Evolutionary conservation across 2,113 vertebrate species (phyloP).

Genomic region (Apodemus speciosus): DNA sequence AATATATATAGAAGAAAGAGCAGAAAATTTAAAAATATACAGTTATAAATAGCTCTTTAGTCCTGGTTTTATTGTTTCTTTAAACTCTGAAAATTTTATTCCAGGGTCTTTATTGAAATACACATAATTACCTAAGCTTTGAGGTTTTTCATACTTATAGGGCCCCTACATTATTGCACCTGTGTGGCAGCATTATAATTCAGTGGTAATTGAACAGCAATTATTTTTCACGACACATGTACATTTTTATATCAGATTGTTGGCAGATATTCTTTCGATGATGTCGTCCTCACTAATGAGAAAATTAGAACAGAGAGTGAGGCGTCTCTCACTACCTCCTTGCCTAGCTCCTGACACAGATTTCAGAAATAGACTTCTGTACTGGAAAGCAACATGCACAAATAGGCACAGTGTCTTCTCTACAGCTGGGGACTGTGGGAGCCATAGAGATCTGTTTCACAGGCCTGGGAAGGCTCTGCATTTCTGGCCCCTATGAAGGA

Average conservation of each 20-base stretch:
- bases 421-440: conserved; percentile 9
- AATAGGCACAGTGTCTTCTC: conserved; percentile 60
- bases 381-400: conserved; percentile 69
- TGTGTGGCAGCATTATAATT: conserved; percentile 84
- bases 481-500: background rate
- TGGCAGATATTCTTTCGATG: conserved; percentile 85
- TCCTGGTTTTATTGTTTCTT: conserved; percentile 76
- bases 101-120: conserved; percentile 76
- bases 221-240: conserved; percentile 88
- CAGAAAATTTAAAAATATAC: conserved; percentile 71
- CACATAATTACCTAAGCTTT: conserved; percentile 83
- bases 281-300: conserved; percentile 85
- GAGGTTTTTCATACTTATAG: conserved; percentile 82
- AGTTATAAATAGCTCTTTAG: conserved; percentile 75
- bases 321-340: conserved; percentile 82
- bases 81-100: conserved; percentile 77
- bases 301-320: conserved; percentile 85
- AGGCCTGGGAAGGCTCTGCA: background rate
- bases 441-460: background rate
- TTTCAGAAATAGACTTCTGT: conserved; percentile 75
- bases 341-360: conserved; percentile 81
- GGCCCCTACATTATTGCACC: conserved; percentile 84
- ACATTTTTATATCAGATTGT: conserved; percentile 85
- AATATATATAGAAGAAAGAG: conserved; percentile 53
- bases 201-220: conserved; percentile 85